Conservation (phyloP, 2,797 vertebrate species). For the Rhinophrynus dorsalis region DNA sequence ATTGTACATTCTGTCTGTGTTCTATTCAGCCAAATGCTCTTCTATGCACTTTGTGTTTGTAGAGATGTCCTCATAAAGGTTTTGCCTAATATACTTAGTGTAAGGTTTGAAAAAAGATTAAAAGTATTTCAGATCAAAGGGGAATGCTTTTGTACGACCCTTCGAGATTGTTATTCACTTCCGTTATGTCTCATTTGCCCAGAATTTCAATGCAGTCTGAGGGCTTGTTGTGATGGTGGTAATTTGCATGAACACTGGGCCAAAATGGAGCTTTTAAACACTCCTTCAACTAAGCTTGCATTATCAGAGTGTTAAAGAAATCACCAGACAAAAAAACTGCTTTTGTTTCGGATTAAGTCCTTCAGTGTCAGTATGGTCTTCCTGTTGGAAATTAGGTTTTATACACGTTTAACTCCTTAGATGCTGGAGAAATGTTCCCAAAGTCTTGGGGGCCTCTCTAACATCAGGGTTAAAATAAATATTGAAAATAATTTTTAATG, state of each 20-base stretch:
- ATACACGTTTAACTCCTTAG: no score
- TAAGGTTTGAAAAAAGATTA: slow-evolving; percentile 74
- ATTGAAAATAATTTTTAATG: no score
- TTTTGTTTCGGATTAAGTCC: background rate
- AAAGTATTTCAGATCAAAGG: slow-evolving; percentile 85
- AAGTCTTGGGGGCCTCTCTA: no score
- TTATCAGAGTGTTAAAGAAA: slow-evolving; percentile 62
- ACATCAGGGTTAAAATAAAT: no score
- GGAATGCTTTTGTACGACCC: slow-evolving; percentile 79
- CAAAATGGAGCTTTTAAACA: slow-evolving; percentile 60
- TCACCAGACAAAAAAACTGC: slow-evolving; percentile 71
- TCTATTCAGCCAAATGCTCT: slow-evolving; percentile 51
- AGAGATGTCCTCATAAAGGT: slow-evolving; percentile 63
- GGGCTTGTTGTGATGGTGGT: slow-evolving; percentile 78
- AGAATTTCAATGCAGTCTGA: slow-evolving; percentile 84
- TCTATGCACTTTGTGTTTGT: slow-evolving; percentile 49
- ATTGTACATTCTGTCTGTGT: slow-evolving; percentile 45
- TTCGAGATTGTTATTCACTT: slow-evolving; percentile 80
- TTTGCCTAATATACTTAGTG: slow-evolving; percentile 68
- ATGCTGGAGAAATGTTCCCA: no score
- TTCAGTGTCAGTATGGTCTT: background rate
- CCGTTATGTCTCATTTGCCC: slow-evolving; percentile 78
- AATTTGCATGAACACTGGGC: slow-evolving; percentile 72
- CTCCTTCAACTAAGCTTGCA: slow-evolving; percentile 56
- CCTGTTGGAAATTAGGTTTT: background rate